Conservation (phyloP, 2,113 vertebrate species). For the Vimba vimba region DNA sequence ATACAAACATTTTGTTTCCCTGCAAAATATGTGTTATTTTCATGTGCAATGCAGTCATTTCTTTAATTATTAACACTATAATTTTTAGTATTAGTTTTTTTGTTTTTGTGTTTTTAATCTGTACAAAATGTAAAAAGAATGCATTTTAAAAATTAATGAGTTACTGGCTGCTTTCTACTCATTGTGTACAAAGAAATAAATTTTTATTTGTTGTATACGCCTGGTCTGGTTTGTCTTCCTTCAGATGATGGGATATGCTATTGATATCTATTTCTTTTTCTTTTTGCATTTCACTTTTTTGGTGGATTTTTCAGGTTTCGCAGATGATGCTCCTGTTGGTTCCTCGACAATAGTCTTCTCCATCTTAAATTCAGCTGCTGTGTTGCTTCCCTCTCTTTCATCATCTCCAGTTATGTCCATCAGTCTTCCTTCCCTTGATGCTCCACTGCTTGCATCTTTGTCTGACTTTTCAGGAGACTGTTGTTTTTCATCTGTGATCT, state of each 20-base stretch:
- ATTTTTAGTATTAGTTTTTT: conserved; percentile 53
- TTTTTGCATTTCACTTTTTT: conserved; percentile 57
- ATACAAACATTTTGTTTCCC: conserved; percentile 29
- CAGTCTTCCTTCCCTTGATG: conserved; percentile 24
- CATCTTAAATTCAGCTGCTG: background rate
- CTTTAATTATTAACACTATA: conserved; percentile 46
- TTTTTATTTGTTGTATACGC: conserved; percentile 78
- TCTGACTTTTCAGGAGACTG: conserved; percentile 28
- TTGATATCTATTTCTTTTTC: conserved; percentile 48
- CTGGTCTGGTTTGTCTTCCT: conserved; percentile 44
- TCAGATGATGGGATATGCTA: conserved; percentile 35
- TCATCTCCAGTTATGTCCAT: background rate
- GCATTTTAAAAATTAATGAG: conserved; percentile 75
- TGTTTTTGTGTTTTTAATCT: conserved; percentile 70
- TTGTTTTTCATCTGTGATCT: conserved; percentile 22
- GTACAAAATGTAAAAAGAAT: conserved; percentile 67
- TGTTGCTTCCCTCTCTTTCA: conserved; percentile 4
- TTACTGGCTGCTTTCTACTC: conserved; percentile 81
- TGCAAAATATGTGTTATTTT: background rate
- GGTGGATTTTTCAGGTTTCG: conserved; percentile 48
- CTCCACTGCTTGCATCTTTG: background rate
- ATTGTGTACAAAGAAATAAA: conserved; percentile 80
- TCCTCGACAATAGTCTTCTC: conserved; percentile 11
- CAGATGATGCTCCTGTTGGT: conserved; percentile 18
- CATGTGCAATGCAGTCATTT: conserved; percentile 49